Evolutionary conservation across 2,113 vertebrate species (phyloP).

Genomic region (Axis porcinus): DNA sequence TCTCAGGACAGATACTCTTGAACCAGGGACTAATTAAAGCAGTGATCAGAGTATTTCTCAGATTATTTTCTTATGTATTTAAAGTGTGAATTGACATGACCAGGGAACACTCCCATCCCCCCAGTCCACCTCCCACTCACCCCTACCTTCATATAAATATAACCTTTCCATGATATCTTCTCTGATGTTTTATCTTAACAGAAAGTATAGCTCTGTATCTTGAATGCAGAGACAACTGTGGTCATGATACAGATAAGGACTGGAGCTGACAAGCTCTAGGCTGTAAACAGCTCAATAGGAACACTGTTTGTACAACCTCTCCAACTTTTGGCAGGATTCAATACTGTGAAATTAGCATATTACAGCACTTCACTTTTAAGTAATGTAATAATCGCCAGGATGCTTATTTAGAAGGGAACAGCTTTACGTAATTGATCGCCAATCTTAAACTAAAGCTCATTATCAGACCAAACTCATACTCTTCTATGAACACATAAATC

Average conservation of each 20-base stretch:
- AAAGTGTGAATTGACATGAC: background rate
- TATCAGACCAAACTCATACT: background rate
- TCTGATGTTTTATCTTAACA: background rate
- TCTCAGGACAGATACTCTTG: background rate
- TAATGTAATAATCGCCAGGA: background rate
- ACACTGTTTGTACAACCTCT: background rate
- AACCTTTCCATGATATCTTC: background rate
- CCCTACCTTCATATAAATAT: background rate
- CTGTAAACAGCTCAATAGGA: background rate
- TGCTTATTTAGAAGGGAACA: background rate
- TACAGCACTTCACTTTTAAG: background rate
- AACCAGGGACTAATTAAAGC: background rate
- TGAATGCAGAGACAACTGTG: background rate
- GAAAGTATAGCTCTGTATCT: background rate
- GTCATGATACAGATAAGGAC: background rate
- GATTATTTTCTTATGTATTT: background rate
- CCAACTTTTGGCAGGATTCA: background rate
- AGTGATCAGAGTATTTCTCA: background rate
- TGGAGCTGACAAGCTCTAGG: background rate
- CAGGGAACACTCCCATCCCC: background rate
- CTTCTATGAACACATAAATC: background rate
- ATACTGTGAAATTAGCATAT: background rate
- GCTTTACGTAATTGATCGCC: background rate
- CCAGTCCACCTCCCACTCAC: no score
- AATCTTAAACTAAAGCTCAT: background rate